Percentiles rank a stretch among this genome's conserved stretches.
These are phyloP conservation scores for Ciconia nigra DNA, from an alignment of 2,797 vertebrate genomes.

Conservation along the genomic window DNA sequence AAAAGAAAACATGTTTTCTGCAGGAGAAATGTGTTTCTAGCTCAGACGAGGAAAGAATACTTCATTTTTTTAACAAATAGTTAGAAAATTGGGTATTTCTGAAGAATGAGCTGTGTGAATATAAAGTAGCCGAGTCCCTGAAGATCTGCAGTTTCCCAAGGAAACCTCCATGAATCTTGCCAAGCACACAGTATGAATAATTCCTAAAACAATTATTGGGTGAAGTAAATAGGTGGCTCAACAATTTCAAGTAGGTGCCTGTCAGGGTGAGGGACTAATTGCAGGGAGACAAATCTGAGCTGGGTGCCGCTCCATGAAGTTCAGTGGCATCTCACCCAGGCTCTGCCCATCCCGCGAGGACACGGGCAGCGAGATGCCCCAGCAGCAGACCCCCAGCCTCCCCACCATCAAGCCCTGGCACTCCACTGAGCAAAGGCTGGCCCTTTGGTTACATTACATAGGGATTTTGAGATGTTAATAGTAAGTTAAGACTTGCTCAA, in stretches of 20 bases:
- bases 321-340: not conserved
- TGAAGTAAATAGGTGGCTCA: not conserved
- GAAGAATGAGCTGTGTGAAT: not conserved
- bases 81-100: slow-evolving; percentile 3
- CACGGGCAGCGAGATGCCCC: fast-evolving
- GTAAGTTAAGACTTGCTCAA: too few relatives aligned
- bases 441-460: not conserved
- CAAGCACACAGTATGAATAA: not conserved
- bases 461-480: fast-evolving
- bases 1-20: not conserved
- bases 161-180: not conserved
- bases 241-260: too few relatives aligned
- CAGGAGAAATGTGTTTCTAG: not conserved
- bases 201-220: not conserved
- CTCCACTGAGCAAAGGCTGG: not conserved
- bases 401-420: fast-evolving
- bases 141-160: slow-evolving; percentile 6
- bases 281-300: not conserved
- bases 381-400: not conserved
- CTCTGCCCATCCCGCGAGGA: fast-evolving
- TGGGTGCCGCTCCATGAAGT: fast-evolving
- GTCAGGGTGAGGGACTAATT: not conserved
- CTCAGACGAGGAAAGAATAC: not conserved
- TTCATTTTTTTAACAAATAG: not conserved
- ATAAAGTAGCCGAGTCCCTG: not conserved